A percentile compares a stretch with the other conserved stretches of the same genome.
Conservation (phyloP, 2,797 vertebrate species). For the Decapterus maruadsi region DNA sequence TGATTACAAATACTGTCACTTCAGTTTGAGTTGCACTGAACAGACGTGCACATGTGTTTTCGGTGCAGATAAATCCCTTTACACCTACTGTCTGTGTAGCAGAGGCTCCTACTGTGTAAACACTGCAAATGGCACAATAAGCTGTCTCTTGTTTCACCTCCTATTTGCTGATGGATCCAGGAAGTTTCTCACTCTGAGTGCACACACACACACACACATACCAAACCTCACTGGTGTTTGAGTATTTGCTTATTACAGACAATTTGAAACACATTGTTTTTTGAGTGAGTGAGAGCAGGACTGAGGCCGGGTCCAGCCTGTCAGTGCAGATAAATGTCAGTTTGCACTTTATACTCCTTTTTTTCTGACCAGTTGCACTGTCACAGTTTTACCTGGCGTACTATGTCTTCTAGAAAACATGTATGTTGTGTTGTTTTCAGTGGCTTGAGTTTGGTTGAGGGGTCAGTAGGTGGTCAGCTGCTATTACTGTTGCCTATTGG, state of each 20-base stretch:
- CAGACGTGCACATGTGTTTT: slow-evolving; percentile 24
- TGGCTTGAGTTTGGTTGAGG: not conserved
- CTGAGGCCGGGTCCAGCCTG: slow-evolving; percentile 18
- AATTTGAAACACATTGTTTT: slow-evolving; percentile 39
- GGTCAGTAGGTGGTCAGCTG: slow-evolving; percentile 43
- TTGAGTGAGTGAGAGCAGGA: slow-evolving; percentile 1
- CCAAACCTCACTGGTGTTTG: slow-evolving; percentile 33
- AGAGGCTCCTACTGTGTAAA: slow-evolving; percentile 42
- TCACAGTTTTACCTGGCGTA: slow-evolving; percentile 7
- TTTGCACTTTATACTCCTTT: slow-evolving; percentile 25
- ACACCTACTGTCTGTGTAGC: slow-evolving; percentile 16
- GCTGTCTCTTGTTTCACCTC: slow-evolving; percentile 66
- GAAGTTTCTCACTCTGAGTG: slow-evolving; percentile 58
- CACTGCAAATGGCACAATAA: slow-evolving; percentile 45
- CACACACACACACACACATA: slow-evolving; percentile 19
- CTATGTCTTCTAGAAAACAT: not conserved
- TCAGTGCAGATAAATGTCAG: slow-evolving; percentile 16
- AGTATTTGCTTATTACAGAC: slow-evolving; percentile 58
- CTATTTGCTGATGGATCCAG: slow-evolving; percentile 71
- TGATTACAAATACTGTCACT: slow-evolving; percentile 11
- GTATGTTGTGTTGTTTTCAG: slow-evolving; percentile 15
- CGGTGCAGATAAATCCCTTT: slow-evolving; percentile 21
- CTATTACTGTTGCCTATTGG: slow-evolving; percentile 18
- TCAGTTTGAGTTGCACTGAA: slow-evolving; percentile 4
- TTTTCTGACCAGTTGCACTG: slow-evolving; percentile 30